Evolutionary conservation across 2,797 vertebrate species (phyloP), one percentile per base, ranked within the genome.

Genomic region (Borostomias antarcticus): DNA sequence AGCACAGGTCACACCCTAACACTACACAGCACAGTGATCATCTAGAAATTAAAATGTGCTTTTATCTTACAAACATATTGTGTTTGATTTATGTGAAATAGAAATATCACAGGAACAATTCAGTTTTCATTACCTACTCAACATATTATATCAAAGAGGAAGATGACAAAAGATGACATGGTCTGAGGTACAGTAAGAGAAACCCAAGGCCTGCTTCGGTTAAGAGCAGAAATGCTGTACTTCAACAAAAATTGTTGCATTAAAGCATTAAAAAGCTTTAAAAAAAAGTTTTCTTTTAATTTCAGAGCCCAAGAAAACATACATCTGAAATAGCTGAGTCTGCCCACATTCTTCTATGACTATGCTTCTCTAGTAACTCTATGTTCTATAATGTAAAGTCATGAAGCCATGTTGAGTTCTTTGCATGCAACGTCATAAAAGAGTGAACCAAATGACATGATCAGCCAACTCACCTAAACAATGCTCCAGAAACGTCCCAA

Each of bases 391-490:
- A 8, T 23, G 43, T 15, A 30, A 56, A 17, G 13, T 30, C 5
- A 48, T 28, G 15, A 59, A 28, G 37, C 13, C n/a, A 48, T 11
- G 2, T 29, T n/a, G n/a, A 25, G 17, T 13, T 11, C 9, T 19
- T 4, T n/a, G 30, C 26, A 5, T 32, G 53, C 4, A 35, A 35
- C 9, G 30, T n/a, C 8, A 29, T 29, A 64, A 57, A 15, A 29
- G 32, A 25, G 48, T 58, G 74, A 63, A 5, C 0, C 30, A 63
- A 60, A 25, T 72, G 70, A 37, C 8, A 43, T 19, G 15, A 45
- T 19, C 1, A 17, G 1, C 19, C 57, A 53, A 71, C 88, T 85
- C 88, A 89, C 88, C 89, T 78, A 67, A 60, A 79, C 21, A 64
- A 80, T 85, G 85, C 81, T 85, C 83, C 84, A 61, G 76, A 68